phyloP scores from a whole-genome alignment of 2,113 vertebrate genomes.

The Muscicapa adusta region DNA sequence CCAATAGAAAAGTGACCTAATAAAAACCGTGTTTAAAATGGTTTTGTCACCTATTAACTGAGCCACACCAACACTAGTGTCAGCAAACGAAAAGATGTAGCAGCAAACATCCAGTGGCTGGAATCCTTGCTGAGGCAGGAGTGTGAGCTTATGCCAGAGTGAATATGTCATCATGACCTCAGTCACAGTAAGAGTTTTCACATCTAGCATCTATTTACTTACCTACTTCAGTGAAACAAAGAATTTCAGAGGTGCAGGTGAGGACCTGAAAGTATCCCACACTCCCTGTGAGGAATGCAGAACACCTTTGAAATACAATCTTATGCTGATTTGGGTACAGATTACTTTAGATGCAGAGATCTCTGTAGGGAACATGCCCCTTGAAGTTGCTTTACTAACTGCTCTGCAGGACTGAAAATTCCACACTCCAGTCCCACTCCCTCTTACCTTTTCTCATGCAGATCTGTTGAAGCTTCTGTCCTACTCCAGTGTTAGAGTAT shows the following conservation, averaged over 20 bases:
- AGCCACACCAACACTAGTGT: neutral
- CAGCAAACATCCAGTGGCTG: neutral
- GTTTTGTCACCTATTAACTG: neutral
- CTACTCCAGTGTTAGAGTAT: neutral
- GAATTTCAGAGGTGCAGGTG: neutral
- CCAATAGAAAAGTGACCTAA: neutral
- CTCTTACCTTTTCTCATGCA: neutral
- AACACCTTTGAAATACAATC: slow-evolving; percentile 1
- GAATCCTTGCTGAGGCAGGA: neutral
- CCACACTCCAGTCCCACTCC: neutral
- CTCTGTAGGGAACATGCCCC: neutral
- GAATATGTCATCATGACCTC: neutral
- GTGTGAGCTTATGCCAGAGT: neutral
- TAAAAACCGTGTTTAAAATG: neutral
- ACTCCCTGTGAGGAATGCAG: neutral
- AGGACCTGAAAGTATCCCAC: slow-evolving; percentile 25
- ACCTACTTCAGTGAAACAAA: slow-evolving; percentile 15
- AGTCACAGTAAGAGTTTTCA: neutral
- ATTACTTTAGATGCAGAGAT: neutral
- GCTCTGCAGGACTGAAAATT: neutral
- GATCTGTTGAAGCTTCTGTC: neutral
- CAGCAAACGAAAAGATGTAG: neutral
- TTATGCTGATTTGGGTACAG: neutral
- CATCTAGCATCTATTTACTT: neutral
- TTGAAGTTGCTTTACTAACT: neutral